These are phyloP conservation scores for Scalopus aquaticus DNA, from an alignment of 2,113 vertebrate genomes.

Conservation along the genomic window DNA sequence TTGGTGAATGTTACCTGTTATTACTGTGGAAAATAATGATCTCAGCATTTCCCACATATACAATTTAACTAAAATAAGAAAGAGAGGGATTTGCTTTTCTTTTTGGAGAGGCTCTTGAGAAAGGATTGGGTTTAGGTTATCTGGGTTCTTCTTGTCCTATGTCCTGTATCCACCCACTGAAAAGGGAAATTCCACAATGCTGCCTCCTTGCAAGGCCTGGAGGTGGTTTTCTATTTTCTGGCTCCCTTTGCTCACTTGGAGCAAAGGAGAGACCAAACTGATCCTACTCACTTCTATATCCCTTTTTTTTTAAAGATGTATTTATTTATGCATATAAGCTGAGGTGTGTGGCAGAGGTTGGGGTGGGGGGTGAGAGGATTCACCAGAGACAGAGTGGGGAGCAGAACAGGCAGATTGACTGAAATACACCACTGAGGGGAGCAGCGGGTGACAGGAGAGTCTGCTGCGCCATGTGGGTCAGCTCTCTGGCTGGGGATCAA, in stretches of 20 bases:
- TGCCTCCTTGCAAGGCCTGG: background rate
- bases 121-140: background rate
- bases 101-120: background rate
- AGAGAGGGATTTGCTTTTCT: background rate
- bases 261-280: accelerated
- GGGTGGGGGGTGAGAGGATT: too few species aligned
- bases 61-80: background rate
- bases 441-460: too few species aligned
- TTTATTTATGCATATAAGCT: too few species aligned
- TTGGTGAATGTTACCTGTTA: background rate
- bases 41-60: background rate
- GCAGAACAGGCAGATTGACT: too few species aligned
- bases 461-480: too few species aligned
- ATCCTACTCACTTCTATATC: background rate
- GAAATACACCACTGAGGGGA: too few species aligned
- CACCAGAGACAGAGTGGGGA: too few species aligned
- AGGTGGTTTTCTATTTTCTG: background rate
- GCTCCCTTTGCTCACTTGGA: background rate
- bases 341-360: too few species aligned
- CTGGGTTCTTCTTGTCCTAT: background rate
- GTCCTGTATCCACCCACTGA: background rate
- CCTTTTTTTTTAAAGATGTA: too few species aligned
- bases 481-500: too few species aligned
- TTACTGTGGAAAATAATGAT: background rate
- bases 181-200: background rate